Evolutionary conservation across 2,113 vertebrate species (phyloP).

Genomic region (Theristicus caerulescens): DNA sequence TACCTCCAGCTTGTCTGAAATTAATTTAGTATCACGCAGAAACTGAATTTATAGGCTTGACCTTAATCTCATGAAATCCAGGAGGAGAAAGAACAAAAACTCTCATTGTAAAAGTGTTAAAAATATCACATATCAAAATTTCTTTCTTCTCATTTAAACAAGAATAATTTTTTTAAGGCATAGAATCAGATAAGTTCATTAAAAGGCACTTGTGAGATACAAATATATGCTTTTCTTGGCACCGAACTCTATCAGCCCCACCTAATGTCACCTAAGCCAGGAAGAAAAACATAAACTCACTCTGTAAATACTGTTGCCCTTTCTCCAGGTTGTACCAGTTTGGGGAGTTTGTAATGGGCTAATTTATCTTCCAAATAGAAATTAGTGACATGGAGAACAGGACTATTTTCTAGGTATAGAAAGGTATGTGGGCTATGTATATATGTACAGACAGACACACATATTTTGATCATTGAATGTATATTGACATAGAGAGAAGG

Average conservation of each 20-base stretch:
- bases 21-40: background rate
- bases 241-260: background rate
- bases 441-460: background rate
- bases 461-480: background rate
- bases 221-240: background rate
- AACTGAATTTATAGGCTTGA: background rate
- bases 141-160: background rate
- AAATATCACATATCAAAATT: background rate
- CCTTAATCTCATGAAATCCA: background rate
- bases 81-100: background rate
- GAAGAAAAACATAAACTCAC: conserved; percentile 7
- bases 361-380: conserved; percentile 1
- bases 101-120: background rate
- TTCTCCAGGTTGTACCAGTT: conserved; percentile 3
- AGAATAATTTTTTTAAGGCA: background rate
- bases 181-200: background rate
- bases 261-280: background rate
- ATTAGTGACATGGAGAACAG: background rate
- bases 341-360: background rate
- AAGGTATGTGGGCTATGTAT: background rate
- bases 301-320: conserved; percentile 4
- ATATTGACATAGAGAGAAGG: background rate
- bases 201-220: background rate
- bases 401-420: background rate
- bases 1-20: background rate